A percentile compares a stretch with the other conserved stretches of the same genome.
phyloP scores from a whole-genome alignment of 1,140 invertebrate species.

The Pygmarrhopalites habei region DNA sequence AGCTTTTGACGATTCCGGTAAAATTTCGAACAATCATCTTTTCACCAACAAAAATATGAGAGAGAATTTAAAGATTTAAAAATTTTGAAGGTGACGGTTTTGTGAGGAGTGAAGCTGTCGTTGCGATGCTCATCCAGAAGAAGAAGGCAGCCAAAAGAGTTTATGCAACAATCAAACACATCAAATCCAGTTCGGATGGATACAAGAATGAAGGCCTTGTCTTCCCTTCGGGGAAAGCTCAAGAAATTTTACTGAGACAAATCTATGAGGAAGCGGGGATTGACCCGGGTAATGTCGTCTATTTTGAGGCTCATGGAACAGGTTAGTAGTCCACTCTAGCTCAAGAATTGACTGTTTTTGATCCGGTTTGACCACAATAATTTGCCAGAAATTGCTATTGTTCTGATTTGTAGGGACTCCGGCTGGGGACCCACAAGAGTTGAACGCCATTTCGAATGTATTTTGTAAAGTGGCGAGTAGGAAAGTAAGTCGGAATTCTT shows the following conservation, averaged over 20 bases:
- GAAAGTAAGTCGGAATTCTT: too few relatives aligned
- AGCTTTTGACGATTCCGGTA: slow-evolving; percentile 86
- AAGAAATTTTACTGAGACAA: slow-evolving; percentile 75
- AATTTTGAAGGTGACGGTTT: slow-evolving; percentile 63
- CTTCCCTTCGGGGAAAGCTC: slow-evolving; percentile 78
- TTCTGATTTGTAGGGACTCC: too few relatives aligned
- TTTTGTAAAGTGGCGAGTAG: slow-evolving; percentile 59
- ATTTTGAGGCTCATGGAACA: slow-evolving; percentile 93
- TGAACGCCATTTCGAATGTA: slow-evolving; percentile 72
- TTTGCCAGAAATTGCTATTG: too few relatives aligned
- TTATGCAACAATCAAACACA: slow-evolving; percentile 78
- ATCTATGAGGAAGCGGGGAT: slow-evolving; percentile 73
- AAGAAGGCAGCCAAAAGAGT: slow-evolving; percentile 63
- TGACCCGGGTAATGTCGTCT: slow-evolving; percentile 70
- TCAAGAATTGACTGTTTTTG: slow-evolving; percentile 14
- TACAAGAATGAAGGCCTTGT: slow-evolving; percentile 84
- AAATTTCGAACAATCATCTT: slow-evolving; percentile 59
- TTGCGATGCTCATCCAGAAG: slow-evolving; percentile 74
- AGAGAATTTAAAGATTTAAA: neutral
- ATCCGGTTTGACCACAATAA: too few relatives aligned
- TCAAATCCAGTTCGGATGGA: slow-evolving; percentile 81
- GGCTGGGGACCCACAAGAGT: slow-evolving; percentile 56
- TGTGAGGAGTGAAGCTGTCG: slow-evolving; percentile 80
- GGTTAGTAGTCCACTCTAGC: slow-evolving; percentile 47
- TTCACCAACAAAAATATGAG: neutral